phyloP scores from a whole-genome alignment of 64 coral and sea anemone genomes.

The Montipora foliosa region DNA sequence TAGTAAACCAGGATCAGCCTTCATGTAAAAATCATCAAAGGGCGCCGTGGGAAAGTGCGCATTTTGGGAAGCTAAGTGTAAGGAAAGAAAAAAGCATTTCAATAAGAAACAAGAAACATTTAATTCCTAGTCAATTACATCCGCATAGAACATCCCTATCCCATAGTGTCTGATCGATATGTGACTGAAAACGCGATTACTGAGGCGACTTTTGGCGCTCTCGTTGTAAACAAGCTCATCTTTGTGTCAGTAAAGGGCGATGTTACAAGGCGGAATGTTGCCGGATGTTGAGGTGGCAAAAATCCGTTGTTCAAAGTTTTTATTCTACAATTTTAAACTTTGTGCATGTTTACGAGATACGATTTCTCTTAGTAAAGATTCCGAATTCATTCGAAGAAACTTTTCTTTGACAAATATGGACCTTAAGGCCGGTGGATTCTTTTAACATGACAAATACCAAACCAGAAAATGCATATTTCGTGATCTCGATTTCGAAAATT shows the following conservation, averaged over 20 bases:
- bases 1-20: constrained; percentile 27
- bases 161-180: not conserved
- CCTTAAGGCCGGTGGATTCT: not conserved
- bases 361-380: too few relatives aligned
- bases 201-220: not conserved
- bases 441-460: not conserved
- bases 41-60: constrained; percentile 9
- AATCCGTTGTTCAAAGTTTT: not conserved
- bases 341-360: not conserved
- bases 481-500: not conserved
- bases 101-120: constrained; percentile 16
- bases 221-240: constrained; percentile 26
- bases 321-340: too few relatives aligned
- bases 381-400: not conserved
- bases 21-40: constrained; percentile 57
- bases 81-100: constrained; percentile 22
- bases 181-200: not conserved
- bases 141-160: not conserved
- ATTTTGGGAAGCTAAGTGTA: constrained; percentile 32
- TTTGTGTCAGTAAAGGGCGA: too few relatives aligned
- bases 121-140: too few relatives aligned
- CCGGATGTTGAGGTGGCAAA: not conserved
- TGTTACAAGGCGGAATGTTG: constrained; percentile 4
- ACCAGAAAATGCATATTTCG: not conserved
- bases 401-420: not conserved